These are phyloP conservation scores for Tipula lateralis DNA, from an alignment of 2,888 invertebrate genomes.

Conservation along the genomic window DNA sequence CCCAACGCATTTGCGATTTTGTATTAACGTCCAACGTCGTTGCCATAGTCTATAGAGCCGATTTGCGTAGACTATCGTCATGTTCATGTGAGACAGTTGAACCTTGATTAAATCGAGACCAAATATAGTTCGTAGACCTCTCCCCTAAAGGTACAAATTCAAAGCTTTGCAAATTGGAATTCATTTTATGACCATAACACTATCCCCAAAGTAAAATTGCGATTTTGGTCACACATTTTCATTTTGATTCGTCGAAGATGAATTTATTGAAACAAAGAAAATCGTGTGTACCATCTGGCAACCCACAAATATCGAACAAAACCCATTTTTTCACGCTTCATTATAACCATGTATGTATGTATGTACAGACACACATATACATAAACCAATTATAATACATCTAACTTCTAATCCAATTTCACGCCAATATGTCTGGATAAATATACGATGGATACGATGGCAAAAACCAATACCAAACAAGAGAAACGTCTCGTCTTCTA, in stretches of 20 bases:
- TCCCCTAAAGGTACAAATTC: too few species aligned
- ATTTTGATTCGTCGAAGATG: background rate
- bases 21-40: too few species aligned
- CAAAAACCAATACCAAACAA: background rate
- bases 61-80: too few species aligned
- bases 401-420: background rate
- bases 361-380: background rate
- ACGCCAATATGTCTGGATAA: background rate
- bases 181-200: too few species aligned
- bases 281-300: background rate
- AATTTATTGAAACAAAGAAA: background rate
- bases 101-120: too few species aligned
- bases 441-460: background rate
- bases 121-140: too few species aligned
- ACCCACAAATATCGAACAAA: background rate
- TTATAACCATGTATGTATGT: background rate
- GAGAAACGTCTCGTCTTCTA: background rate
- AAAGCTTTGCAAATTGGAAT: too few species aligned
- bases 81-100: too few species aligned
- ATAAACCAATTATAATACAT: background rate
- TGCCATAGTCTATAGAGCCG: too few species aligned
- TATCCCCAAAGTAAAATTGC: background rate
- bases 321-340: background rate
- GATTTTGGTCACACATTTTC: background rate
- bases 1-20: too few species aligned